phyloP scores from a whole-genome alignment of 2,888 invertebrate genomes.

The Drosophila paramelanica region DNA sequence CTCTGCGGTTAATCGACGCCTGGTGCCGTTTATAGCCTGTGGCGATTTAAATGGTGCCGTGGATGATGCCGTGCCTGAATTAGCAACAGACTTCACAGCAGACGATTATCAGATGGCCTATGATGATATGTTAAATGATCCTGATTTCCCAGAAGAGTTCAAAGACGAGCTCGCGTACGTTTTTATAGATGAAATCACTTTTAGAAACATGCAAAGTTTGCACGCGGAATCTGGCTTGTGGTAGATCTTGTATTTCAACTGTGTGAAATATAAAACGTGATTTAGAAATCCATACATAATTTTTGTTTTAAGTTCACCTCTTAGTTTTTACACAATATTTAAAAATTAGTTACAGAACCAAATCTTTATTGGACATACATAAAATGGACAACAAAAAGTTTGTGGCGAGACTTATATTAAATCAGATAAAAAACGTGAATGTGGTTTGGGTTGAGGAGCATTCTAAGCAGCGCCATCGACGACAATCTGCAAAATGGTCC shows the following conservation, averaged over 20 bases:
- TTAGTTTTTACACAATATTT: too few relatives aligned
- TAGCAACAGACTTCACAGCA: background rate
- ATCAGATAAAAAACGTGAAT: conserved; percentile 48
- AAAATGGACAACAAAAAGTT: conserved; percentile 34
- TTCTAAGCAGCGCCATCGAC: conserved; percentile 86
- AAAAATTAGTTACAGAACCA: conserved; percentile 8
- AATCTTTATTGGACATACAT: conserved; percentile 47
- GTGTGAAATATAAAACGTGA: background rate
- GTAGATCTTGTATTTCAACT: background rate
- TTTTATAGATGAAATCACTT: conserved; percentile 23
- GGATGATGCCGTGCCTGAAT: conserved; percentile 87
- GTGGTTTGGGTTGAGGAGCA: background rate
- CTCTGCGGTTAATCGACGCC: conserved; percentile 89
- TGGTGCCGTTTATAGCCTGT: conserved; percentile 97
- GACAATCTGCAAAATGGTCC: conserved; percentile 93
- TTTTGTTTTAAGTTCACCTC: background rate
- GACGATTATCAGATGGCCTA: conserved; percentile 39
- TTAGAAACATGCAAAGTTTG: background rate
- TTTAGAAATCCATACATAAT: background rate
- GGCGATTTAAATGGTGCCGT: conserved; percentile 89
- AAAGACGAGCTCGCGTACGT: conserved; percentile 17
- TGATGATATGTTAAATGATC: conserved; percentile 47
- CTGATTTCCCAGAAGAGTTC: conserved; percentile 27
- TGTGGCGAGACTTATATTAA: conserved; percentile 28
- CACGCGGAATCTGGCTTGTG: background rate